phyloP scores from a whole-genome alignment of 2,888 invertebrate species.

The Lingula anatina region DNA sequence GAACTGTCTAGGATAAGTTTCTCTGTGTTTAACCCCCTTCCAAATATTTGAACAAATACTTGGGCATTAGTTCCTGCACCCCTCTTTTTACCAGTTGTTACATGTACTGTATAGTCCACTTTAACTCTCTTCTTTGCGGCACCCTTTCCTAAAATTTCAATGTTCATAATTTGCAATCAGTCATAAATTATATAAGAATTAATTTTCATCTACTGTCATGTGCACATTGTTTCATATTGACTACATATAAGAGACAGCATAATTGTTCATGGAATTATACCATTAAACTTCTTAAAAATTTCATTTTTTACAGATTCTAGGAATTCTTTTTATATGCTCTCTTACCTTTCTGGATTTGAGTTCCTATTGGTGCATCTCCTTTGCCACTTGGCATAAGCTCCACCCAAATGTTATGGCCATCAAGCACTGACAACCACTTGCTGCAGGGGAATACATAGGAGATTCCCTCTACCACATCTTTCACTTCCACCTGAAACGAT shows the following conservation, averaged over 20 bases:
- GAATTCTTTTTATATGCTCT: no score
- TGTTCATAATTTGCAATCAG: background rate
- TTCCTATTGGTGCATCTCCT: constrained; percentile 4
- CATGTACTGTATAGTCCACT: constrained; percentile 8
- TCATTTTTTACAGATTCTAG: no score
- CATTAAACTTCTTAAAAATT: no score
- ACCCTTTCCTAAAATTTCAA: background rate
- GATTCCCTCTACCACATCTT: background rate
- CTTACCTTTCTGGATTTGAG: background rate
- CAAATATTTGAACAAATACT: constrained; percentile 10
- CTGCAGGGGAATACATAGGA: constrained; percentile 5
- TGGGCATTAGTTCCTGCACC: constrained; percentile 17
- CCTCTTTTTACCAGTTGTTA: constrained; percentile 9
- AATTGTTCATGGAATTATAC: no score
- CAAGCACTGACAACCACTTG: constrained; percentile 4
- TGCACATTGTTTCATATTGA: no score
- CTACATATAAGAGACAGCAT: no score
- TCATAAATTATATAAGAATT: no score
- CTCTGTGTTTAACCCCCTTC: constrained; percentile 4
- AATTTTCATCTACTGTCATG: no score
- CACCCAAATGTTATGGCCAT: no score
- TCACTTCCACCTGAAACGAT: background rate
- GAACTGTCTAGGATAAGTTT: constrained; percentile 9
- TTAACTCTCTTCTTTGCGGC: no score
- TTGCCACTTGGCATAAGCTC: no score